Base-by-base conservation (phyloP, 2,797 vertebrate species). In the Amphiprion clarkii region DNA sequence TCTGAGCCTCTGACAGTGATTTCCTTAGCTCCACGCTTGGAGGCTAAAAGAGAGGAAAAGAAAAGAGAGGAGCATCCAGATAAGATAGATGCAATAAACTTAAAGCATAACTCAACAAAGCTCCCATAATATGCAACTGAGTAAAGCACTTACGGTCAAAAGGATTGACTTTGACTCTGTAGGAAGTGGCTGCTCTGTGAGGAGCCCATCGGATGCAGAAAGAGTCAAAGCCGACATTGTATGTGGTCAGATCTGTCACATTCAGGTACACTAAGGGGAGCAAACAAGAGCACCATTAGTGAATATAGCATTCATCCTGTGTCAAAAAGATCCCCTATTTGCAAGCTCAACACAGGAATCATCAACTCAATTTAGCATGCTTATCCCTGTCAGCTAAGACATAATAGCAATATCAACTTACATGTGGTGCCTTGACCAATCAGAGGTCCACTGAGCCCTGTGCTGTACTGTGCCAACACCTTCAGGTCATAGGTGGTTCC, bases 101-200 rank as follows among this genome's bases (percentile, higher is more conserved):
- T 7, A 16, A 29, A 21, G 23, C 42, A 2, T 9, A 2, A 14
- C 17, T 54, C 16, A 69, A 48, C 13, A 10, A 39, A 19, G 13
- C 10, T 5, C 71, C 6, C 12, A 19, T 7, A 14, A 31, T 23
- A 0, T 39, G 6, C 1, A 49, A 65, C 2, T 14, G 13, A 58
- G 16, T 21, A 4, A 33, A 9, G 5, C 4, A 91, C 94, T 87
- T 91, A 97, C 98, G 82, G 88, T 98, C 96, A 71, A 96, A 89
- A 57, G 98, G 98, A 74, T 95, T 96, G 58, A 99, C 78, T 89
- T 97, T 98, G 52, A 99, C 93, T 78, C 98, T 96, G 93, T 99
- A 99, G n/a, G 98, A 99, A 19, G 97, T 97, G 54, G 98, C 98
- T 53, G 97, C 95, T 69, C 97, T 95, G 84, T 99, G 98, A 77